Percentiles rank a stretch among this genome's conserved stretches.
Conservation (phyloP, 2,888 invertebrate genomes). For the Sisyra nigra region DNA sequence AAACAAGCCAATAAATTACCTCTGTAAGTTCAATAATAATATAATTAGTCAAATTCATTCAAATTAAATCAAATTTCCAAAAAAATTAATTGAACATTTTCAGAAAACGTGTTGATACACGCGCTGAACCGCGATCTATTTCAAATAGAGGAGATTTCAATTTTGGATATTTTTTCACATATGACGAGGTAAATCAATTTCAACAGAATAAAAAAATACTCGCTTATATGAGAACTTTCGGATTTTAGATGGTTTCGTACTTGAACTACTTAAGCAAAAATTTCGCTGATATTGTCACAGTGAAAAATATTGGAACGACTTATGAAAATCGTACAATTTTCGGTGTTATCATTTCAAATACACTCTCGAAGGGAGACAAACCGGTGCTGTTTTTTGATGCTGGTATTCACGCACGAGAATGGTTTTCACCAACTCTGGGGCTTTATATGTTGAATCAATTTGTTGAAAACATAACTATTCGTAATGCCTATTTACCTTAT, state of each 20-base stretch:
- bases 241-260: conserved; percentile 23
- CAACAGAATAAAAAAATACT: too few relatives aligned
- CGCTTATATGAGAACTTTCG: too few relatives aligned
- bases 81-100: too few relatives aligned
- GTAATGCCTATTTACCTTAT: conserved; percentile 31
- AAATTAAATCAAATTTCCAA: too few relatives aligned
- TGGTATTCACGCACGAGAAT: conserved; percentile 49
- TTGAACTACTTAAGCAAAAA: conserved; percentile 16
- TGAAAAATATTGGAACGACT: conserved; percentile 25
- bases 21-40: too few relatives aligned
- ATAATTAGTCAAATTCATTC: too few relatives aligned
- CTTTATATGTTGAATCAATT: conserved; percentile 40
- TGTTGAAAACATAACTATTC: conserved; percentile 30
- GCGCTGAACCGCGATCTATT: too few relatives aligned
- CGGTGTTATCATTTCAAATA: conserved; percentile 26
- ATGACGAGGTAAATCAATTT: too few relatives aligned
- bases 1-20: too few relatives aligned
- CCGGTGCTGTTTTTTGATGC: conserved; percentile 36
- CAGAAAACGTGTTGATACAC: too few relatives aligned
- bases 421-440: conserved; percentile 44
- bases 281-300: conserved; percentile 20
- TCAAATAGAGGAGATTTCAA: too few relatives aligned
- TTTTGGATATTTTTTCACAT: too few relatives aligned
- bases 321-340: conserved; percentile 25
- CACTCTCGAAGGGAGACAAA: conserved; percentile 23